Evolutionary conservation across 1,140 invertebrate genomes (phyloP).

Genomic region (Papilio glaucus): DNA sequence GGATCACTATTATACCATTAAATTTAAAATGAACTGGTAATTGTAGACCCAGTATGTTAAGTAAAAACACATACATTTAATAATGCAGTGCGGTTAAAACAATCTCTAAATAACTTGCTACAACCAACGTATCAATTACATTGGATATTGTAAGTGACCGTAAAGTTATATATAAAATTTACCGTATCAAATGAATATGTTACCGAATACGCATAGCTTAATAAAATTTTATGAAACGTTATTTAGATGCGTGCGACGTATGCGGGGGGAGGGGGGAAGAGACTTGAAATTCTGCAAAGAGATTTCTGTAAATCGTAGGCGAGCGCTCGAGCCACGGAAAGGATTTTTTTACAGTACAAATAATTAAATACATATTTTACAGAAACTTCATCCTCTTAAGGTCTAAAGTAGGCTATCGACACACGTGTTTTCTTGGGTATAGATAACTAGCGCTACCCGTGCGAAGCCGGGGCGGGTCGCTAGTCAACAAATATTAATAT

Average conservation of each 20-base stretch:
- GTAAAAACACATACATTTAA: not conserved
- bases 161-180: not conserved
- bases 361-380: too few species aligned
- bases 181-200: not conserved
- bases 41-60: not conserved
- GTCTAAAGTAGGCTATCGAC: too few species aligned
- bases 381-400: too few species aligned
- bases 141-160: not conserved
- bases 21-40: not conserved
- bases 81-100: conserved; percentile 3
- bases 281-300: too few species aligned
- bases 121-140: not conserved
- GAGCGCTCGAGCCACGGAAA: too few species aligned
- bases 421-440: too few species aligned
- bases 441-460: too few species aligned
- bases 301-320: too few species aligned
- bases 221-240: not conserved
- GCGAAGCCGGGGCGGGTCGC: too few species aligned
- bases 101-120: conserved; percentile 1
- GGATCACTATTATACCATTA: not conserved
- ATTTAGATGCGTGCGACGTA: not conserved
- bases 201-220: not conserved
- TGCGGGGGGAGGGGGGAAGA: too few species aligned
- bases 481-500: too few species aligned
- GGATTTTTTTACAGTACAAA: too few species aligned